Evolutionary conservation across 2,797 vertebrate species (phyloP), one percentile per base, ranked within the genome.

Genomic region (Strix occidentalis): DNA sequence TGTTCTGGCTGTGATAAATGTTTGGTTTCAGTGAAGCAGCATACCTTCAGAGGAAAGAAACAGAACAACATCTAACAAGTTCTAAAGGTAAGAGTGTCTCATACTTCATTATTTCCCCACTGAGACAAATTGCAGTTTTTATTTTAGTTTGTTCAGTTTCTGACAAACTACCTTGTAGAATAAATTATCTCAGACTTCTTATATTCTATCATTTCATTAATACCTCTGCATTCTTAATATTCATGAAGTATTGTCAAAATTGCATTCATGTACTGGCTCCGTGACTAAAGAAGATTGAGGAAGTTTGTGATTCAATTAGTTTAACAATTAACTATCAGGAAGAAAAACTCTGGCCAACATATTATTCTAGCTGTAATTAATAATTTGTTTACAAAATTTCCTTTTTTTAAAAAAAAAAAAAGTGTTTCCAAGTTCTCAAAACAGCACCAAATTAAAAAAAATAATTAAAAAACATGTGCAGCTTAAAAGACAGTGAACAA

Each of bases 391-490:
- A 58, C 8, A 74, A 57, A 90, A 50, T 37, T 31, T 56, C 9
- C 10, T 69, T 84, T 64, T 39, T 8, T 43, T 33, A 35, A n/a
- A n/a, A n/a, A n/a, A 16, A 17, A 29, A 66, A 33, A 10, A 41
- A 45, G 2, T 6, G 45, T 24, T 87, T 74, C 37, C 50, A 84
- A 56, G 35, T 71, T 79, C 31, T 57, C 33, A 71, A 60, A 87
- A 66, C 10, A 81, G 14, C 19, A 60, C 1, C 7, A 78, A 77
- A 33, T 56, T 43, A 15, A 45, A 53, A 58, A 20, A 24, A 14
- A 23, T 33, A 37, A 37, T 11, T 26, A 25, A 37, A 33, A 37
- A 16, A 84, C 0, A 0, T 9, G 10, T 39, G 35, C 19, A 84
- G 20, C 10, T 64, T 74, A 48, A 74, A 37, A 88, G 31, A 39